Conservation (phyloP, 2,888 invertebrate genomes). For the Morpho helenor region DNA sequence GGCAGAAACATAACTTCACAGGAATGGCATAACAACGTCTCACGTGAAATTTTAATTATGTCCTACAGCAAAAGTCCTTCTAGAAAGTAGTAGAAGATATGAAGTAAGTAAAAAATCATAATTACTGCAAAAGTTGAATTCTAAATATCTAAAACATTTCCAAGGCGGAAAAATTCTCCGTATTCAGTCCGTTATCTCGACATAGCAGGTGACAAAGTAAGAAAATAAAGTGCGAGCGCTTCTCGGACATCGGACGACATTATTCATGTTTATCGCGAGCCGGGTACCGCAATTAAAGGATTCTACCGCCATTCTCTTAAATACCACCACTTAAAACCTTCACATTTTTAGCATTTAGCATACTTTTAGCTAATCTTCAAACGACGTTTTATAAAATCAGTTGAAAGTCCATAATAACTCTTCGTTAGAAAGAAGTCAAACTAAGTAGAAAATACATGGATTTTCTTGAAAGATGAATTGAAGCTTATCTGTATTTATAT, state of each 20-base stretch:
- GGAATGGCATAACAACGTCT: no score
- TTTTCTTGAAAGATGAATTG: no score
- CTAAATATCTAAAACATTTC: no score
- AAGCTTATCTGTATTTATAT: no score
- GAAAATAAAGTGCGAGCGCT: constrained; percentile 57
- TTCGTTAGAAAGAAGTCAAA: no score
- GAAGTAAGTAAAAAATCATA: no score
- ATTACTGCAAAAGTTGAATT: no score
- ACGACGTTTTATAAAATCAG: constrained; percentile 13
- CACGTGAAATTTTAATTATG: no score
- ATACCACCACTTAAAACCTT: constrained; percentile 31
- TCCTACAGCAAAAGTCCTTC: no score
- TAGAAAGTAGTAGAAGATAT: no score
- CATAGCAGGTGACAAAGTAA: constrained; percentile 66
- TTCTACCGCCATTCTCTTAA: constrained; percentile 40
- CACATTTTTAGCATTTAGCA: constrained; percentile 14
- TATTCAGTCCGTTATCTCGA: constrained; percentile 47
- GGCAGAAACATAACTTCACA: no score
- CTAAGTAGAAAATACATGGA: no score
- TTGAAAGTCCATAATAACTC: neutral
- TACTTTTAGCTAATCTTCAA: constrained; percentile 22
- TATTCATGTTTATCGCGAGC: constrained; percentile 72
- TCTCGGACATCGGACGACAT: constrained; percentile 67
- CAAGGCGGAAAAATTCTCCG: constrained; percentile 6
- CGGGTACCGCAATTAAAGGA: constrained; percentile 69